These are phyloP conservation scores for Schlechtendalia chinensis DNA, from an alignment of 1,140 invertebrate species.

Conservation along the genomic window DNA sequence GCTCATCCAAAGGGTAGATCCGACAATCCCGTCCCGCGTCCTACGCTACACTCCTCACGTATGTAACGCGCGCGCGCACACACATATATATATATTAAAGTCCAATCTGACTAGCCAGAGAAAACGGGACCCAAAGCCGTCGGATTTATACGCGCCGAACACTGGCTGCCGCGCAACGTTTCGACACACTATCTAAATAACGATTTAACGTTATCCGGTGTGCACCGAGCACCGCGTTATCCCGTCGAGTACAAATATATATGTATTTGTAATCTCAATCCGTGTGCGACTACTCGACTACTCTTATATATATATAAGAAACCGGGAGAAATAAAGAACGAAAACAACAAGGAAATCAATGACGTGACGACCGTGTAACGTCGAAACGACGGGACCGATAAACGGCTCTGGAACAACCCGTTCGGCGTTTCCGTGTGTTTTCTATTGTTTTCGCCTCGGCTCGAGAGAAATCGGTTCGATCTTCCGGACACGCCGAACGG, in stretches of 20 bases:
- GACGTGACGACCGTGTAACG: conserved; percentile 11
- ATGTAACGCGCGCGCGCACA: neutral
- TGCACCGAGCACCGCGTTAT: conserved; percentile 2
- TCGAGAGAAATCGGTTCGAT: conserved; percentile 34
- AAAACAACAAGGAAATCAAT: conserved; percentile 30
- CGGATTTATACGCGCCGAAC: conserved; percentile 24
- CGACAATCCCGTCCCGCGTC: conserved; percentile 13
- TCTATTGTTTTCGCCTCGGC: neutral
- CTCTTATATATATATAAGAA: too few relatives aligned
- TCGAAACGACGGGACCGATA: conserved; percentile 3
- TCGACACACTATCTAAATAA: conserved; percentile 40
- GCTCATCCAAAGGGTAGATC: conserved; percentile 31
- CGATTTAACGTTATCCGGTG: conserved; percentile 35
- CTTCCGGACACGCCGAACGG: conserved; percentile 7
- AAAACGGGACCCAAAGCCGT: conserved; percentile 27
- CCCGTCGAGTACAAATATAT: too few relatives aligned
- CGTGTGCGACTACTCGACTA: too few relatives aligned
- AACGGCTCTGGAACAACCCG: conserved; percentile 19
- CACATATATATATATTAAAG: conserved; percentile 1
- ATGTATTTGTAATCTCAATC: too few relatives aligned
- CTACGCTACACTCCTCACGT: too few relatives aligned
- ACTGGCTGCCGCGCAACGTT: neutral
- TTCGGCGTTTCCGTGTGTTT: neutral
- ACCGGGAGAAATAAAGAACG: neutral
- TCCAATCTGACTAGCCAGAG: conserved; percentile 17